Base-by-base conservation (phyloP, 2,888 invertebrate species). In the Mesoligia furuncula region DNA sequence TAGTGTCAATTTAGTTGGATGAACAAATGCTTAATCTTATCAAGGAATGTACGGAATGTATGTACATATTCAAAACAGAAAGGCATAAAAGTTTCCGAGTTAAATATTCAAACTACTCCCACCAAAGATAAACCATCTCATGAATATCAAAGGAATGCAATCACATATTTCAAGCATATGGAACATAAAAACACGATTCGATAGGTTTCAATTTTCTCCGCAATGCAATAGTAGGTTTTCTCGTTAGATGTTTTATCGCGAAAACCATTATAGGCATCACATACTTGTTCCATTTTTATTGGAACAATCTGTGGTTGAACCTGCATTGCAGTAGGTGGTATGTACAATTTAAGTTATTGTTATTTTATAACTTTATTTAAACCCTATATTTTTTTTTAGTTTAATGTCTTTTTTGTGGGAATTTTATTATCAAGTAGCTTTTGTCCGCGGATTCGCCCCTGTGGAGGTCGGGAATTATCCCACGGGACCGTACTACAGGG, bases 241-340 rank as follows among this genome's bases (percentile, higher is more conserved):
- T 79, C 75, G 76, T 79, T 78, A 78, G 62, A 51, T 39, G 61
- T 67, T 81, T 83, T 88, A 88, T 87, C 80, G 87, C 72, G 64
- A 48, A 76, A 77, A 74, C 54, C 57, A 73, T 76, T 81, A 79
- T 80, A 57, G 31, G 66, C 67, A 62, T 74, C 78, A 75, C 51
- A 59, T 62, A 45, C 36, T 69, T 68, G 74, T 79, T 57, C 8
- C 27, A 51, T 62, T 75, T 85, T 76, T 68, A 85, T 80, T 74
- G 54, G 31, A 73, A 57, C 48, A 72, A 66, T 76, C 64, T 64
- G 71, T 75, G 65, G 42, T 36, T 62, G 48, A 48, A 36, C 6
- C 45, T 73, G 39, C 57, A 27, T 51, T 54, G 27, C 67, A 45
- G 62, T 36, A 36, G 17, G 45, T 73, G 84, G 86, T 84, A 72